phyloP scores from a whole-genome alignment of 1,140 invertebrate species.

The Ips typographus region DNA sequence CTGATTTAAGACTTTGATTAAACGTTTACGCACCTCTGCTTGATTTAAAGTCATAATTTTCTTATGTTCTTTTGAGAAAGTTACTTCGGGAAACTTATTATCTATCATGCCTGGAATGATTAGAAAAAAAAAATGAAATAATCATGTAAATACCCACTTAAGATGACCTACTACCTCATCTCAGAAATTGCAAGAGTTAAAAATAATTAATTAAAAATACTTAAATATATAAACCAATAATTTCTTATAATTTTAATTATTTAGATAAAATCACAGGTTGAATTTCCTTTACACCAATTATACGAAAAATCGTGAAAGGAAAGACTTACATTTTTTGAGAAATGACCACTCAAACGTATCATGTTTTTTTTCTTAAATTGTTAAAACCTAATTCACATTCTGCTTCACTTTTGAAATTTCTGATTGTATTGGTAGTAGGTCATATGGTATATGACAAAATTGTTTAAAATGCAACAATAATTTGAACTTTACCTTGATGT shows the following conservation, averaged over 20 bases:
- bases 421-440: too few relatives aligned
- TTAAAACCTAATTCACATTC: not conserved
- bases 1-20: slow-evolving; percentile 63
- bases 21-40: slow-evolving; percentile 64
- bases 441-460: too few relatives aligned
- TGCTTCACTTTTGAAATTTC: too few relatives aligned
- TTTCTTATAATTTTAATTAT: not conserved
- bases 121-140: not conserved
- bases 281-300: too few relatives aligned
- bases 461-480: too few relatives aligned
- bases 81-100: slow-evolving; percentile 71
- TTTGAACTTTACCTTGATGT: slow-evolving; percentile 58
- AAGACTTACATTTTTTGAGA: too few relatives aligned
- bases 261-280: too few relatives aligned
- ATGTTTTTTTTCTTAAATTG: not conserved
- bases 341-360: too few relatives aligned
- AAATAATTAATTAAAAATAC: not conserved
- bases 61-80: slow-evolving; percentile 73
- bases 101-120: slow-evolving; percentile 65
- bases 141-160: not conserved
- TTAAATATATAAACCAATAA: not conserved
- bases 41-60: slow-evolving; percentile 74
- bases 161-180: too few relatives aligned
- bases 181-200: too few relatives aligned
- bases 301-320: too few relatives aligned